These are phyloP conservation scores for Anthopleura xanthogrammica DNA, from an alignment of 92 coral and sea anemone genomes.

Conservation along the genomic window DNA sequence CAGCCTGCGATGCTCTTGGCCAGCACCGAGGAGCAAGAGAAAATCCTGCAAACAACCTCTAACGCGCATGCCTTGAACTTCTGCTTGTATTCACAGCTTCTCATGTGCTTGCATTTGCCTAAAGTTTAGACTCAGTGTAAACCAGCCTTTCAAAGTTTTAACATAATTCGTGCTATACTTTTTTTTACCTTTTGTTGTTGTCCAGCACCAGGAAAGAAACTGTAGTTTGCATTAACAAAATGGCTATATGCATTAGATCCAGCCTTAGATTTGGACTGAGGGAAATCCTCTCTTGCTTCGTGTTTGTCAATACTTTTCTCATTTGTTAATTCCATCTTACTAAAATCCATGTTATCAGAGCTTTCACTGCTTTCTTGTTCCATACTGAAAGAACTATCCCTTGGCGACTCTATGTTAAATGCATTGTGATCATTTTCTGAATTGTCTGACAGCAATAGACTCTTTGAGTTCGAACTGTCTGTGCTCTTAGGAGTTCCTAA, in stretches of 20 bases:
- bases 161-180: too few relatives aligned
- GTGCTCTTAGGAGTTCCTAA: conserved; percentile 14
- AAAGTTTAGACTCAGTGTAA: too few relatives aligned
- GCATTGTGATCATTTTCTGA: conserved; percentile 41
- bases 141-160: too few relatives aligned
- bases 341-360: neutral
- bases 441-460: neutral
- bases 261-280: conserved; percentile 21
- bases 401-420: conserved; percentile 31
- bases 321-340: neutral
- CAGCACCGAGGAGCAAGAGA: too few relatives aligned
- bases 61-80: too few relatives aligned
- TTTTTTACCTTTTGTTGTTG: conserved; percentile 29
- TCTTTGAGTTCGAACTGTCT: neutral
- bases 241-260: conserved; percentile 45
- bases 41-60: too few relatives aligned
- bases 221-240: conserved; percentile 63
- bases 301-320: neutral
- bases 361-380: conserved; percentile 6
- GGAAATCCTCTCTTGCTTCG: conserved; percentile 21
- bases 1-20: too few relatives aligned
- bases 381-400: conserved; percentile 6
- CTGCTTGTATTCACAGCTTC: too few relatives aligned
- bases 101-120: too few relatives aligned
- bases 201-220: conserved; percentile 55